These are phyloP conservation scores for Mionectes macconnelli DNA, from an alignment of 2,113 vertebrate species.

Conservation along the genomic window DNA sequence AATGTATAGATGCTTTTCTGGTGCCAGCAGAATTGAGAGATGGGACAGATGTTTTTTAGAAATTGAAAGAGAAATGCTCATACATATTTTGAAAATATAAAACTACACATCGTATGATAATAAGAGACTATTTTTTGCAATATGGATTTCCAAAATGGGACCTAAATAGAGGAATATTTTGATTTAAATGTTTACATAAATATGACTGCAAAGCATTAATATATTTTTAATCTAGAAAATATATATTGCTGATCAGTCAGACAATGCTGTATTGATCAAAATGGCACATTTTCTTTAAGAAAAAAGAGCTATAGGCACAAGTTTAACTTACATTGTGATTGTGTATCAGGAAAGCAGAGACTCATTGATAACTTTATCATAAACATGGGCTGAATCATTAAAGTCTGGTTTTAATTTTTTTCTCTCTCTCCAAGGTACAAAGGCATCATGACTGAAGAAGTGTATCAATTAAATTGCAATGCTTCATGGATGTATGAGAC, in stretches of 20 bases:
- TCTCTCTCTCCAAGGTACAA: slow-evolving; percentile 13
- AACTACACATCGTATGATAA: not conserved
- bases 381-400: not conserved
- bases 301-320: not conserved
- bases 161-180: not conserved
- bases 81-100: not conserved
- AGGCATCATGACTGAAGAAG: slow-evolving; percentile 14
- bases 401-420: not conserved
- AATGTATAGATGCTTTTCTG: not conserved
- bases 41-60: not conserved
- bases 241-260: not conserved
- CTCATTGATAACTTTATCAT: not conserved
- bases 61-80: not conserved
- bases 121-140: not conserved
- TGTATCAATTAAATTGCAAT: not conserved
- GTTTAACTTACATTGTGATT: not conserved
- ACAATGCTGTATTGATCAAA: not conserved
- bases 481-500: not conserved
- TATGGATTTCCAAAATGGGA: not conserved
- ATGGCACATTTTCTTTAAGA: not conserved
- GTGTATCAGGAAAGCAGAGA: not conserved
- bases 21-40: not conserved
- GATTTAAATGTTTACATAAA: not conserved
- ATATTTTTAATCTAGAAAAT: not conserved
- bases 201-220: not conserved